Evolutionary conservation across 2,888 invertebrate species (phyloP), one percentile per base, ranked within the genome.

Genomic region (Griposia aprilina): DNA sequence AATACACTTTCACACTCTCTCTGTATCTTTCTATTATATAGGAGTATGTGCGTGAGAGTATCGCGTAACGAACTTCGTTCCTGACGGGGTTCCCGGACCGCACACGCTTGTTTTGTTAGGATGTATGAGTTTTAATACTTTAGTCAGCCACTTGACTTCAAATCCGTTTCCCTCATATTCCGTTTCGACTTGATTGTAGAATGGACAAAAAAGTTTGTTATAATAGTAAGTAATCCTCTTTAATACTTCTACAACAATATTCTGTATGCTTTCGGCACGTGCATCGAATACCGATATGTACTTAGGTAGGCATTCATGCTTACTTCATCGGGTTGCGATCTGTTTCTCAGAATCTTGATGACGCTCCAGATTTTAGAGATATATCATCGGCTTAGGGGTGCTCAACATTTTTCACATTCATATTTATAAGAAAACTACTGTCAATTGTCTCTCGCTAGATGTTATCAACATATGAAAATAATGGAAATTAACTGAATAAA

Each of bases 301-400:
- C 45, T 10, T 45, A 45, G 45, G 66, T 80, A 71, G 57, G 59
- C 74, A 80, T 57, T 69, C 17, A 20, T 52, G 30, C 70, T 69
- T 52, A 55, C 36, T 60, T 78, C 76, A 76, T 82, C 85, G 88
- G 82, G 85, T 92, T 91, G 86, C 87, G 72, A 85, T 87, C 87
- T 76, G 77, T 79, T 92, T 92, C 93, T 90, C 87, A 80, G 93
- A 93, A 93, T 76, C 79, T 68, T 86, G 93, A 92, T 93, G 93
- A 93, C 92, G 90, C 82, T 87, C 87, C 92, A 91, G 92, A 94
- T 94, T 92, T 91, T 89, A 88, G 88, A 90, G 91, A 93, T 93
- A 91, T 88, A 89, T 92, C 92, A 92, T 90, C 86, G 85, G 83
- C 74, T 85, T 83, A 91, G 93, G 81, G 85, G 80, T 75, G 13